Evolutionary conservation across 1,140 invertebrate species (phyloP), one percentile per base, ranked within the genome.

Genomic region (Brachionus paranguensis): DNA sequence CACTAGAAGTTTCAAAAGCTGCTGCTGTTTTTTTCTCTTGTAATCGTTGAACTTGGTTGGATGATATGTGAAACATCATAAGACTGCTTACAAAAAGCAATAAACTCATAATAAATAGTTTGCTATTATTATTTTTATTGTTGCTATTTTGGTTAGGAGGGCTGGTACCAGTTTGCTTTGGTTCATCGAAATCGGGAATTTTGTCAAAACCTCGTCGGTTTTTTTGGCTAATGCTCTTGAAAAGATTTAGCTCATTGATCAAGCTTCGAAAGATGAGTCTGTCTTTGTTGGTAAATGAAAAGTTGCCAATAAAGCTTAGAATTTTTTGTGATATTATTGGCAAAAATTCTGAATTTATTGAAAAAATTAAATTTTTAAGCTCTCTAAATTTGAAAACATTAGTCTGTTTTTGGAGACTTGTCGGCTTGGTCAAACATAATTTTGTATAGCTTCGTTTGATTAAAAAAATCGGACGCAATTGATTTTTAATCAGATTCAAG

Each of bases 181-280:
- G n/a, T 4, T 76, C 68, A 12, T 47, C 72, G 50, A 76, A 76
- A 33, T 76, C 72, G 3, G 72, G 72, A 17, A 76, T 27, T 76
- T 76, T 76, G 20, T 72, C 68, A 6, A 72, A 41, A 20, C 68
- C 33, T 4, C 68, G 33, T 33, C 65, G 11, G 17, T 72, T 72
- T 20, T n/a, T 8, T 24, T 45, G 12, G 47, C 20, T 50, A 29
- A 41, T 3, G n/a, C 5, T 76, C 29, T 50, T 76, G 24, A 76
- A 76, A 4, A 76, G 27, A 50, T 47, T 76, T 24, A 76, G 50
- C 11, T 76, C 72, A 11, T 47, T 50, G 20, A 50, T 50, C 4
- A 76, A 37, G 12, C 29, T 76, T 76, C 29, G 17, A 50, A 76
- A 76, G 11, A 33, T 33, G 43, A 12, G 41, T 24, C 50, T 20